Conservation (phyloP, 2,113 vertebrate species). For the Rhegmatorhina hoffmannsi region DNA sequence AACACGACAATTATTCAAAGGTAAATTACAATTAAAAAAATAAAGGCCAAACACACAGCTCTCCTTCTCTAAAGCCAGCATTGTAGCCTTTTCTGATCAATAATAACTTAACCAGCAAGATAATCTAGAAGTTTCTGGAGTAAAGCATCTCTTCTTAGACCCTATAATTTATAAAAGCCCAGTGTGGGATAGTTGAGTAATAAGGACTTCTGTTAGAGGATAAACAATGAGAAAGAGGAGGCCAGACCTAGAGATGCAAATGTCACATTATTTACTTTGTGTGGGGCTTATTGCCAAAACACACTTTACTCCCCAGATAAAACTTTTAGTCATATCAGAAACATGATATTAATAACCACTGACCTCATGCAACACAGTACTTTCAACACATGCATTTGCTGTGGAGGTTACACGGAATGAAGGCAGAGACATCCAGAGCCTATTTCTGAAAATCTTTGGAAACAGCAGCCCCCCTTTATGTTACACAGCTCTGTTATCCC, state of each 20-base stretch:
- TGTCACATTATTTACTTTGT: neutral
- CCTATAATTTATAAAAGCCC: neutral
- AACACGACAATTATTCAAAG: neutral
- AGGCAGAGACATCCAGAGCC: neutral
- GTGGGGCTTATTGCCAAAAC: neutral
- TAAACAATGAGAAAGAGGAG: constrained; percentile 1
- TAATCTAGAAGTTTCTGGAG: neutral
- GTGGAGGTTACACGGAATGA: neutral
- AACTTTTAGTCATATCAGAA: neutral
- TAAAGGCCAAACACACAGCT: neutral
- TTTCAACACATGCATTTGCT: neutral
- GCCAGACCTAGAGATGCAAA: neutral
- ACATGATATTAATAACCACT: neutral
- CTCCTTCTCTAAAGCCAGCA: neutral
- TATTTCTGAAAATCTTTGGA: neutral
- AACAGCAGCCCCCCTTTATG: neutral
- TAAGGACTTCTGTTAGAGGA: neutral
- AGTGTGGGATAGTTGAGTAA: neutral
- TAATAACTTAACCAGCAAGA: neutral
- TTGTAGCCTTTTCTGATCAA: neutral
- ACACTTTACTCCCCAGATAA: constrained; percentile 19
- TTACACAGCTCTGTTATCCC: neutral
- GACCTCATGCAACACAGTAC: neutral
- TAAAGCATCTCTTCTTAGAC: neutral
- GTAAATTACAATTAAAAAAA: neutral